Percentiles rank a stretch among this genome's conserved stretches.
Evolutionary conservation across 1,140 invertebrate genomes (phyloP).

Genomic region (Bombus confusus): DNA sequence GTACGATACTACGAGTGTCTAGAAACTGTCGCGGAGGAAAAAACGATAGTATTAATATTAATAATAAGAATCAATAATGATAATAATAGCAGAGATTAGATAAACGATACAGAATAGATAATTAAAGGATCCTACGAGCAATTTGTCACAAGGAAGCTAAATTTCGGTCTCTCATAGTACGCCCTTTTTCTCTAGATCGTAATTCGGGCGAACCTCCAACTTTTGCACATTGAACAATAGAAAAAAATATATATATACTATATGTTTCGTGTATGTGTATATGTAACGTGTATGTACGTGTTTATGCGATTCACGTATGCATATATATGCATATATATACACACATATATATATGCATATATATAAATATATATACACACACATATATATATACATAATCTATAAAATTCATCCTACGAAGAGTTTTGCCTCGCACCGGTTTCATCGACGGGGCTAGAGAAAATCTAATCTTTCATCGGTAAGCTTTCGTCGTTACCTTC

Average conservation of each 20-base stretch:
- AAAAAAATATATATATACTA: constrained; percentile 16
- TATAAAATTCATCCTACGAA: constrained; percentile 61
- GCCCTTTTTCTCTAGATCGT: neutral
- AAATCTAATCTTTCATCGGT: neutral
- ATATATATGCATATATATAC: neutral
- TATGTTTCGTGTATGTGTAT: neutral
- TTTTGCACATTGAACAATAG: constrained; percentile 41
- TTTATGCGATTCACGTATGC: neutral
- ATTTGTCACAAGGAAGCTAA: neutral
- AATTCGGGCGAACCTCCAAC: constrained; percentile 11
- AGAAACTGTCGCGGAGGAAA: constrained; percentile 44
- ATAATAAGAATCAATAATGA: neutral
- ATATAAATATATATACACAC: too few relatives aligned
- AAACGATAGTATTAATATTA: constrained; percentile 36
- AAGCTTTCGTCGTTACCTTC: neutral
- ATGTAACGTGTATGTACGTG: constrained; percentile 17
- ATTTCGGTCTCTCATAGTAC: neutral
- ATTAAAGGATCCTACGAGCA: constrained; percentile 29
- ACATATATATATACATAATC: neutral
- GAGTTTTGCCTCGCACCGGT: constrained; percentile 25
- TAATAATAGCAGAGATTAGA: neutral
- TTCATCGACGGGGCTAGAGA: neutral
- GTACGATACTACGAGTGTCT: constrained; percentile 70
- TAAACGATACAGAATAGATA: constrained; percentile 28
- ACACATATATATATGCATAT: too few relatives aligned